These are phyloP conservation scores for Gorsachius magnificus DNA, from an alignment of 2,797 vertebrate genomes.

Conservation along the genomic window DNA sequence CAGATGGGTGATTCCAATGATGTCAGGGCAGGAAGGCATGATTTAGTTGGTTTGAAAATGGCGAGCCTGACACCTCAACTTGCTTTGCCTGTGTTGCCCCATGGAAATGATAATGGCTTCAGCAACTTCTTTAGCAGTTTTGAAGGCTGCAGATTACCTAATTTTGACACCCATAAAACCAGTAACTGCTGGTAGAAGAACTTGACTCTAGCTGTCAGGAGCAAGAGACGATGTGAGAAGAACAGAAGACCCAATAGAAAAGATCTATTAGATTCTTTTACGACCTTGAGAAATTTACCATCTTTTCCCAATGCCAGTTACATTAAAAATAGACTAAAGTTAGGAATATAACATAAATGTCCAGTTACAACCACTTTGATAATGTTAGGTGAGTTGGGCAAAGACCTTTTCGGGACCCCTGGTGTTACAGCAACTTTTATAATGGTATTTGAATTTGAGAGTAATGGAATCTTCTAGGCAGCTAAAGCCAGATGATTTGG, in stretches of 20 bases:
- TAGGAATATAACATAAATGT: slow-evolving; percentile 22
- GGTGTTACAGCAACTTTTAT: slow-evolving; percentile 41
- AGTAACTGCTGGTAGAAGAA: not conserved
- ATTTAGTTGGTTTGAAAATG: slow-evolving; percentile 22
- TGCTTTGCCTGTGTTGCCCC: not conserved
- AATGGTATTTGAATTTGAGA: slow-evolving; percentile 56
- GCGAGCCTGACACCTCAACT: not conserved
- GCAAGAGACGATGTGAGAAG: not conserved
- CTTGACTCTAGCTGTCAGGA: not conserved
- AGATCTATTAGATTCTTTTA: not conserved
- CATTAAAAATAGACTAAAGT: slow-evolving; percentile 19
- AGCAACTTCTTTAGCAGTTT: not conserved
- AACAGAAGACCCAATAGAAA: not conserved
- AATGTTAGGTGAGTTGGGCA: slow-evolving; percentile 41
- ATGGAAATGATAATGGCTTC: not conserved
- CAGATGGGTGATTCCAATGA: slow-evolving; percentile 41
- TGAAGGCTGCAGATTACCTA: not conserved
- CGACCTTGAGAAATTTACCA: not conserved
- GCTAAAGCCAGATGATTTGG: slow-evolving; percentile 55
- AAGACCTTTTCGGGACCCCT: slow-evolving; percentile 20
- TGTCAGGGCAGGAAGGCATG: slow-evolving; percentile 29
- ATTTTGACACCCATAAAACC: not conserved
- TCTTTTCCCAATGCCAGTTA: not conserved
- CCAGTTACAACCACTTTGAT: slow-evolving; percentile 40
- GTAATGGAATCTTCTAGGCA: slow-evolving; percentile 43